Conservation (phyloP, 2,113 vertebrate species). For the Alethe castanea region DNA sequence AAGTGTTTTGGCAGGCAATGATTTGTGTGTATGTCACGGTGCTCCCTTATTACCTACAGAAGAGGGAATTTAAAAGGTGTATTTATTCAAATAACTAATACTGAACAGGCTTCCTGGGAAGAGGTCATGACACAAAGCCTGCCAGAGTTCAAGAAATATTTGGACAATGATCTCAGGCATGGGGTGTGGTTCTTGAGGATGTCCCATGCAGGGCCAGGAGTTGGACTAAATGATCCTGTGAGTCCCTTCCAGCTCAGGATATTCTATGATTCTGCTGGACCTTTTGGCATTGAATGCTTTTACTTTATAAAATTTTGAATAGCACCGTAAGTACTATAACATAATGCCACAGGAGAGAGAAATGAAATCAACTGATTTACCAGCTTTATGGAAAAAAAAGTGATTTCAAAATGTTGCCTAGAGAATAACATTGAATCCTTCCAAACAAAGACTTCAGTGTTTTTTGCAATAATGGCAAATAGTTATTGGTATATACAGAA, state of each 20-base stretch:
- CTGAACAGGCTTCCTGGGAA: background rate
- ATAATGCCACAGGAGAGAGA: background rate
- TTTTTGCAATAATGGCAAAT: background rate
- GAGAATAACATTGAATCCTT: background rate
- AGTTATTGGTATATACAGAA: background rate
- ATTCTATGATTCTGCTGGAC: background rate
- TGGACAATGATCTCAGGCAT: background rate
- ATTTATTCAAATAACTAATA: background rate
- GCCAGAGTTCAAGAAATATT: background rate
- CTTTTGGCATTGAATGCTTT: background rate
- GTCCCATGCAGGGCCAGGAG: background rate
- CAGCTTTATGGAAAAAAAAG: accelerated
- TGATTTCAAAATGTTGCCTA: background rate
- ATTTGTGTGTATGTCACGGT: background rate
- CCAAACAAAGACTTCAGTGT: background rate
- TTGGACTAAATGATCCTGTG: background rate
- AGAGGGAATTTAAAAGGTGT: background rate
- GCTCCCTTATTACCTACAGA: background rate
- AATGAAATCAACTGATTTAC: background rate
- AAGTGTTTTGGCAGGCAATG: background rate
- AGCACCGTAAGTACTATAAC: background rate
- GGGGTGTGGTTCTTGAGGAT: background rate
- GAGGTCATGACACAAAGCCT: background rate
- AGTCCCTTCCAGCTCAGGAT: background rate
- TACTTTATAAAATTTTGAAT: background rate